These are phyloP conservation scores for Neoaliturus tenellus DNA, from an alignment of 2,888 invertebrate genomes.

Conservation along the genomic window DNA sequence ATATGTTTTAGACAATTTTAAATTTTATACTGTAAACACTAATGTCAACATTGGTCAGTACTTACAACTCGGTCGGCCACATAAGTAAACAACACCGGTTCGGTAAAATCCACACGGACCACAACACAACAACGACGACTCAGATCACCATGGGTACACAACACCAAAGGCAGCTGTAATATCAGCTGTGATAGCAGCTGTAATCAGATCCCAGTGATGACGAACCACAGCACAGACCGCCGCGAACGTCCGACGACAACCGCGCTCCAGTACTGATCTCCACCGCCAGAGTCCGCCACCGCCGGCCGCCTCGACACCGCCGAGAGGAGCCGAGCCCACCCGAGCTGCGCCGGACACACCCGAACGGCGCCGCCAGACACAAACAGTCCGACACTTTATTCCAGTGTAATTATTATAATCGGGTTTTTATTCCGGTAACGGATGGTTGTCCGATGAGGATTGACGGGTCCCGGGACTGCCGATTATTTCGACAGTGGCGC, in stretches of 20 bases:
- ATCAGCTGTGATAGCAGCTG: not conserved
- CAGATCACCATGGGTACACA: not conserved
- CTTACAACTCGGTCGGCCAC: not conserved
- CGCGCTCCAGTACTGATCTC: not conserved
- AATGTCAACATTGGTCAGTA: not conserved
- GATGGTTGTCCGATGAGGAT: not conserved
- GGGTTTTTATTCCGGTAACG: not conserved
- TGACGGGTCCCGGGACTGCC: not conserved
- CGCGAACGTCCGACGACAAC: not conserved
- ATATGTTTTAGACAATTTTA: too few relatives aligned
- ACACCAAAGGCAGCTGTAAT: not conserved
- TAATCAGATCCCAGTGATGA: not conserved
- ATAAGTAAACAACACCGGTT: not conserved
- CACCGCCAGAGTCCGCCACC: not conserved
- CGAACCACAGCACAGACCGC: not conserved
- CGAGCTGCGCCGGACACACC: not conserved
- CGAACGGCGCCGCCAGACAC: too few relatives aligned
- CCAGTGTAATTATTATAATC: not conserved
- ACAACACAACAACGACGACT: not conserved
- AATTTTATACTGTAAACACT: too few relatives aligned
- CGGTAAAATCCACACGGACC: not conserved
- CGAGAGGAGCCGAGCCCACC: not conserved
- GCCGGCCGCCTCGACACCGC: not conserved
- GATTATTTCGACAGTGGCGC: not conserved
- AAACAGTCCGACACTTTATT: not conserved